Base-by-base conservation (phyloP, 2,113 vertebrate genomes). In the Tragelaphus buxtoni region DNA sequence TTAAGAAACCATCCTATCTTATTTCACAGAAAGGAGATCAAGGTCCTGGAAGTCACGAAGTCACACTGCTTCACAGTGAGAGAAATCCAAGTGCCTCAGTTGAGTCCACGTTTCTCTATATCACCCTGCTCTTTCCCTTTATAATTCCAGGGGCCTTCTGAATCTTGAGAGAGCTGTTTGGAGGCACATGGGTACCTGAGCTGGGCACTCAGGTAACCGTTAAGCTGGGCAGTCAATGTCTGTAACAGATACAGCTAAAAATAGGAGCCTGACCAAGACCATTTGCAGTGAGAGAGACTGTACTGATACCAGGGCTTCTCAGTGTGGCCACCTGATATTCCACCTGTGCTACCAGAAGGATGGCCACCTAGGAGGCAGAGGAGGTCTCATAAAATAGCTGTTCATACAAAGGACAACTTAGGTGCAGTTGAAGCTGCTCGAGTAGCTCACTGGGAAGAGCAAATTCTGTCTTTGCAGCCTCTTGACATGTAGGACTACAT, bases 1-100 rank as follows among this genome's bases (percentile, higher is more conserved):
- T 42, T 26, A 3, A 26, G 84, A 74, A 55, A 22, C 9, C 11
- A 39, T 49, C 72, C 53, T 60, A 9, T 11, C n/a, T 87, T 26
- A 11, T 89, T 77, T 55, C 58, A 65, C 20, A 80, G 45, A 58
- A 83, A 92, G 39, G 65, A 61, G 72, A 28, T 4, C 22, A 35
- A 72, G 61, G 53, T 18, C 26, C 28, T 22, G 2, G 42, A 26
- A 88, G 55, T 45, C 22, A 22, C 24, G 0, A 16, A 28, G 13
- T 47, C 92, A 35, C 20, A 20, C 28, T 1, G 17, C 18, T 17
- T 58, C 35, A 30, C 12, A 26, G 24, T 22, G 39, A 74, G 20
- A 39, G 49, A 83, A 56, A 28, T 3, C 20, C 0, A 8, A n/a
- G 65, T 2, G 2, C 80, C 69, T 22, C 4, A 0, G 30, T 0